Percentiles rank a stretch among this genome's conserved stretches.
These are phyloP conservation scores for Lateolabrax maculatus DNA, from an alignment of 2,797 vertebrate species.

Conservation along the genomic window DNA sequence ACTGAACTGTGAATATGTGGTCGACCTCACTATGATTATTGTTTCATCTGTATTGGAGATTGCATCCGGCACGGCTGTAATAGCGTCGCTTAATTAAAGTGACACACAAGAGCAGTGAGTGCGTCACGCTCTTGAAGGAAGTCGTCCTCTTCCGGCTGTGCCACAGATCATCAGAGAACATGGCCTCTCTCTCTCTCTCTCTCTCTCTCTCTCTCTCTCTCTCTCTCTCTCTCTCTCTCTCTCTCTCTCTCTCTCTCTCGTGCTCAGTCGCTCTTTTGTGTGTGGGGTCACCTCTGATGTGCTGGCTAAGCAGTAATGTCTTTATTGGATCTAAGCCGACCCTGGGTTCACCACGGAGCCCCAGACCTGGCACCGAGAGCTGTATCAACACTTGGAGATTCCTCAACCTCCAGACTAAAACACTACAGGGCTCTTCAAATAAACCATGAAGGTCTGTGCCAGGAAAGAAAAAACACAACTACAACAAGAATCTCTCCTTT, in stretches of 20 bases:
- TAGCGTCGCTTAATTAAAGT: conserved; percentile 60
- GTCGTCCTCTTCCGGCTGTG: neutral
- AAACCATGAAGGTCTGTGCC: conserved; percentile 64
- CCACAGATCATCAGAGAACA: conserved; percentile 19
- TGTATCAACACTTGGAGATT: conserved; percentile 78
- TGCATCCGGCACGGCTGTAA: conserved; percentile 35
- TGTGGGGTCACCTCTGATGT: conserved; percentile 59
- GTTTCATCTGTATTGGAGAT: conserved; percentile 47
- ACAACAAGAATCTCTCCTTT: conserved; percentile 43
- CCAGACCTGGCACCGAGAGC: conserved; percentile 55
- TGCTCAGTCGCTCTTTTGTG: neutral
- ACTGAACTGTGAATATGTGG: conserved; percentile 53
- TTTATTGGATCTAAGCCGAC: conserved; percentile 56
- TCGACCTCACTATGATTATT: conserved; percentile 68
- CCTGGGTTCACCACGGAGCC: conserved; percentile 46
- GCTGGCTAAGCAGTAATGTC: conserved; percentile 53
- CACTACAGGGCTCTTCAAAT: conserved; percentile 74
- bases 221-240: neutral
- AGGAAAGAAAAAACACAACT: conserved; percentile 44
- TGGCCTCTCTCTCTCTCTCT: neutral
- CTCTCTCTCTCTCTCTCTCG: neutral
- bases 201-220: neutral
- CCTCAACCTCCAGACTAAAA: conserved; percentile 68
- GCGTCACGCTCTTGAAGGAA: neutral
- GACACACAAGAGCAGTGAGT: conserved; percentile 13